These are phyloP conservation scores for Chondrilla cf. caribensis DNA, from an alignment of 37 sponge, comb jelly and placozoan species.

Conservation along the genomic window DNA sequence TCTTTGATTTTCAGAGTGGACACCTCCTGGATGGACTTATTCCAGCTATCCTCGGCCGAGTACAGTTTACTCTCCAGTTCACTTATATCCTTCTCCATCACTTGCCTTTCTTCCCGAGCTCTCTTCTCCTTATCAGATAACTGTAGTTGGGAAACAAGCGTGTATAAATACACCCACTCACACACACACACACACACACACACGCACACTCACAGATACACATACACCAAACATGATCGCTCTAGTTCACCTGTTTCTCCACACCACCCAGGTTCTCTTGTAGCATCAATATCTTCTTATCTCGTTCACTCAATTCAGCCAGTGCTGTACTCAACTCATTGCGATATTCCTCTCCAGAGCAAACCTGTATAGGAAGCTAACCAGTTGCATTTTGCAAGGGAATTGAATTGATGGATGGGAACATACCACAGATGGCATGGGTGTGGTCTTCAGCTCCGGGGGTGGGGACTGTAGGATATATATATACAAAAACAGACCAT, in stretches of 20 bases:
- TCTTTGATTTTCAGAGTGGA: neutral
- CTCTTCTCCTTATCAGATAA: neutral
- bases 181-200: neutral
- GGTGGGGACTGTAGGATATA: neutral
- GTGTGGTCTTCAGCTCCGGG: neutral
- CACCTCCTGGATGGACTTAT: neutral
- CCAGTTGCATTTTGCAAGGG: too few species aligned
- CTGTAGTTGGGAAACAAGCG: neutral
- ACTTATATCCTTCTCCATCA: neutral
- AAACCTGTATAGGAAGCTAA: too few species aligned
- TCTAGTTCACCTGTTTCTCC: slow-evolving; percentile 6
- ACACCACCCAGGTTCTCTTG: neutral
- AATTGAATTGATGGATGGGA: too few species aligned
- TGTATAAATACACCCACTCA: neutral
- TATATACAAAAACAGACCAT: too few species aligned
- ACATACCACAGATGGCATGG: neutral
- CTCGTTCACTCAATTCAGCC: neutral
- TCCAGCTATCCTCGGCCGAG: neutral
- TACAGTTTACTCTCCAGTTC: neutral
- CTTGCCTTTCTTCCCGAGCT: slow-evolving; percentile 1
- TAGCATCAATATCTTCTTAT: neutral
- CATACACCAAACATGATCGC: too few species aligned
- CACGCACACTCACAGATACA: neutral
- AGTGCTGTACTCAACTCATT: too few species aligned
- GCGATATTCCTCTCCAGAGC: too few species aligned